These are phyloP conservation scores for Graphium colonna DNA, from an alignment of 2,888 invertebrate species.

Conservation along the genomic window DNA sequence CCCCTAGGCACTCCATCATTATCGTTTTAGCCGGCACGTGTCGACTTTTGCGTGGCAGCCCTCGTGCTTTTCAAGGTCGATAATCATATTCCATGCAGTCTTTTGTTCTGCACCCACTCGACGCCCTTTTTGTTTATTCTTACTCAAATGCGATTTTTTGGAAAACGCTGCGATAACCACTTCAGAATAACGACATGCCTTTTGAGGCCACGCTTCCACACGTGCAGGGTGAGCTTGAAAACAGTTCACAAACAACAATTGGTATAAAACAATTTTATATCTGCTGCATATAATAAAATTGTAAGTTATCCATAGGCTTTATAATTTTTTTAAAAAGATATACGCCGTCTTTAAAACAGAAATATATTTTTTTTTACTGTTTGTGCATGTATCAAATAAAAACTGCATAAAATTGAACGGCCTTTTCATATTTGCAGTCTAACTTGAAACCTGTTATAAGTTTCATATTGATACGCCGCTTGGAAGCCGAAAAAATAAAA, in stretches of 20 bases:
- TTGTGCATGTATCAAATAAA: background rate
- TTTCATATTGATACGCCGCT: too few species aligned
- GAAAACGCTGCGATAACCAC: constrained; percentile 33
- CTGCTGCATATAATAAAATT: background rate
- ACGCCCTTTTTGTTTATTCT: constrained; percentile 41
- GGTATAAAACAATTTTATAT: background rate
- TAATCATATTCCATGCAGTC: constrained; percentile 57
- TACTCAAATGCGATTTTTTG: constrained; percentile 36
- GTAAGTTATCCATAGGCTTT: too few species aligned
- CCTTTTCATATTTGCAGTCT: too few species aligned
- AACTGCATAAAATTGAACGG: too few species aligned
- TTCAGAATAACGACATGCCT: constrained; percentile 17
- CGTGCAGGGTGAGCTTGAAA: background rate
- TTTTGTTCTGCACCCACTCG: constrained; percentile 44
- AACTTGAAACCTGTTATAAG: too few species aligned
- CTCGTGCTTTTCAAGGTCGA: constrained; percentile 69
- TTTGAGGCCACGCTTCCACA: constrained; percentile 10
- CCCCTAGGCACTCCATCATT: constrained; percentile 75
- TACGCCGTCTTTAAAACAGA: too few species aligned
- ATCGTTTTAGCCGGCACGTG: constrained; percentile 75
- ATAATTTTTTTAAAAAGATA: background rate
- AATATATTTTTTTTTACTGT: too few species aligned
- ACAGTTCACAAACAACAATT: background rate
- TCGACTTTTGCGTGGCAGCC: constrained; percentile 55
- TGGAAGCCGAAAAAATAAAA: too few species aligned